These are phyloP conservation scores for Monomorium pharaonis DNA, from an alignment of 1,140 invertebrate genomes.

Conservation along the genomic window DNA sequence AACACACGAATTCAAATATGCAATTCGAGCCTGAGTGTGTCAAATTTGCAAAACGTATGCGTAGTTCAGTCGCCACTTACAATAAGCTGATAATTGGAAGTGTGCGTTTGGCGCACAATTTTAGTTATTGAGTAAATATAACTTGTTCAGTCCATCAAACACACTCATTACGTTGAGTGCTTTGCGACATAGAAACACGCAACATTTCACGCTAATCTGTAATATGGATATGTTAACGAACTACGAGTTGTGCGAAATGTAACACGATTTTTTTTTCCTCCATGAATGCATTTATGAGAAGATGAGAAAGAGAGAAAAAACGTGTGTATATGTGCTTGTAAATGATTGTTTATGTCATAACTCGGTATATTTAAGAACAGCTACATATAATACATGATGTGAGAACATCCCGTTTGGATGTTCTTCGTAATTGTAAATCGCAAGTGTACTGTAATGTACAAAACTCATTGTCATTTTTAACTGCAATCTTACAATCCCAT, in stretches of 20 bases:
- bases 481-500: conserved; percentile 21
- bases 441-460: conserved; percentile 41
- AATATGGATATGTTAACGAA: conserved; percentile 17
- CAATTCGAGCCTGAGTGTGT: conserved; percentile 8
- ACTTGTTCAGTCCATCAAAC: conserved; percentile 5
- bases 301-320: background rate
- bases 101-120: conserved; percentile 19
- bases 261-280: conserved; percentile 52
- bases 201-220: background rate
- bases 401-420: conserved; percentile 43
- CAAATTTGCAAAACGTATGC: background rate
- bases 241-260: background rate
- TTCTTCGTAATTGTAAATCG: conserved; percentile 35
- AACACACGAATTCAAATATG: conserved; percentile 4
- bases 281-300: background rate
- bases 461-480: conserved; percentile 44
- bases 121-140: background rate
- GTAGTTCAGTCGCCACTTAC: conserved; percentile 3
- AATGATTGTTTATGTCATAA: conserved; percentile 53
- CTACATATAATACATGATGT: conserved; percentile 61
- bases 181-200: background rate
- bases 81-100: conserved; percentile 17
- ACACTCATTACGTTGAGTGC: background rate
- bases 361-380: conserved; percentile 58
- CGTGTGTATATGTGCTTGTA: conserved; percentile 15